Evolutionary conservation across 2,888 invertebrate genomes (phyloP).

Genomic region (Seira sanloemensis): DNA sequence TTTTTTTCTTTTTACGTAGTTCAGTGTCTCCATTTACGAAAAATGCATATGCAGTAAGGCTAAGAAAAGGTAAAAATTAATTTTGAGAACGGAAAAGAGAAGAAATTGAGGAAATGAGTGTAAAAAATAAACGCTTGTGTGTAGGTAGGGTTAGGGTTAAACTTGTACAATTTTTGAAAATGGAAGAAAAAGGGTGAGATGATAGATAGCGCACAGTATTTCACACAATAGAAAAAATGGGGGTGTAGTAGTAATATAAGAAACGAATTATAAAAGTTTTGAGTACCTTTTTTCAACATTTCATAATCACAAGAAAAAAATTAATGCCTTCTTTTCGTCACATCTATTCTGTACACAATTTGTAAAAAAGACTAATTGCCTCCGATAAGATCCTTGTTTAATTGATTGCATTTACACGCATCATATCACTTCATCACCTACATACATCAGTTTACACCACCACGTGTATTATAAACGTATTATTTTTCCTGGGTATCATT

Average conservation of each 20-base stretch:
- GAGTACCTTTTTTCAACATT: not conserved
- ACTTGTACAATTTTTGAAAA: not conserved
- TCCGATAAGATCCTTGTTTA: not conserved
- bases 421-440: not conserved
- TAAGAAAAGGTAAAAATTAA: no score
- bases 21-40: no score
- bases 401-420: not conserved
- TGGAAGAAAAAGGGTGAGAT: conserved; percentile 5
- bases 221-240: not conserved
- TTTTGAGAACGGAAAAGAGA: conserved; percentile 39
- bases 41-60: no score
- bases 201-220: not conserved
- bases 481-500: no score
- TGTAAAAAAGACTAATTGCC: not conserved
- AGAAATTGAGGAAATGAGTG: conserved; percentile 60
- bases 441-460: no score
- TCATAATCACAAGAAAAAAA: no score
- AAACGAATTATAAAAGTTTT: not conserved
- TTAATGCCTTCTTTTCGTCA: not conserved
- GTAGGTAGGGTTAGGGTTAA: not conserved
- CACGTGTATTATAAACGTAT: no score
- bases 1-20: no score
- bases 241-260: not conserved
- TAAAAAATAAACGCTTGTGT: not conserved
- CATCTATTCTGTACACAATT: no score